phyloP scores from a whole-genome alignment of 30 jellyfish, hydroid and myxozoan species.

The Chrysaora quinquecirrha region DNA sequence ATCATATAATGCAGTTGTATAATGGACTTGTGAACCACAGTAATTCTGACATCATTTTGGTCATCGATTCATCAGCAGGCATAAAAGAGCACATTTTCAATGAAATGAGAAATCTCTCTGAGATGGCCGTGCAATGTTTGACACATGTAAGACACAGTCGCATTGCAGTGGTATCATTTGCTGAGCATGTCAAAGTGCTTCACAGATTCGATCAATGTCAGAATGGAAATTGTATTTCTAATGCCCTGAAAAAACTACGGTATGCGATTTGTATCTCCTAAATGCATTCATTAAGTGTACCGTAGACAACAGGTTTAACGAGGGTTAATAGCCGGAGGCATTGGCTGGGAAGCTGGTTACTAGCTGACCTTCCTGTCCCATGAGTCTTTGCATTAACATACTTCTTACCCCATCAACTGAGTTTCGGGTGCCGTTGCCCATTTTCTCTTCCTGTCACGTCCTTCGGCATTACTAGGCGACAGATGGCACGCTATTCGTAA shows the following conservation, averaged over 20 bases:
- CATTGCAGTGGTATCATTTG: constrained; percentile 60
- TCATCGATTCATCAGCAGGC: constrained; percentile 61
- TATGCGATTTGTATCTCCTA: too few relatives aligned
- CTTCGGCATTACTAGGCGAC: too few relatives aligned
- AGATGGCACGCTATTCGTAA: too few relatives aligned
- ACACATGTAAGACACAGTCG: constrained; percentile 40
- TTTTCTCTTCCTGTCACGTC: too few relatives aligned
- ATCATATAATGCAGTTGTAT: constrained; percentile 47
- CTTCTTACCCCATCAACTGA: too few relatives aligned
- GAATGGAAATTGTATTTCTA: constrained; percentile 25
- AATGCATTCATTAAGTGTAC: too few relatives aligned
- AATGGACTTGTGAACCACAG: constrained; percentile 64
- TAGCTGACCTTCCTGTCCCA: too few relatives aligned
- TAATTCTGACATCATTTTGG: constrained; percentile 51
- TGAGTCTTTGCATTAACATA: too few relatives aligned
- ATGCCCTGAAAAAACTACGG: constrained; percentile 43
- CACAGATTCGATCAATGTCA: constrained; percentile 49
- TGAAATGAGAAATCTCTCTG: constrained; percentile 48
- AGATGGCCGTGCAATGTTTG: constrained; percentile 59
- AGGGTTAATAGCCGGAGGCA: too few relatives aligned
- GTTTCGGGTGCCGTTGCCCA: too few relatives aligned
- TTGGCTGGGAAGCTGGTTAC: too few relatives aligned
- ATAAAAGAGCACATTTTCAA: constrained; percentile 42
- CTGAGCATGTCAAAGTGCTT: constrained; percentile 36
- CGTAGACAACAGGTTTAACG: too few relatives aligned